Evolutionary conservation across 2,113 vertebrate genomes (phyloP), one percentile per base, ranked within the genome.

Genomic region (Rhinopithecus roxellana): DNA sequence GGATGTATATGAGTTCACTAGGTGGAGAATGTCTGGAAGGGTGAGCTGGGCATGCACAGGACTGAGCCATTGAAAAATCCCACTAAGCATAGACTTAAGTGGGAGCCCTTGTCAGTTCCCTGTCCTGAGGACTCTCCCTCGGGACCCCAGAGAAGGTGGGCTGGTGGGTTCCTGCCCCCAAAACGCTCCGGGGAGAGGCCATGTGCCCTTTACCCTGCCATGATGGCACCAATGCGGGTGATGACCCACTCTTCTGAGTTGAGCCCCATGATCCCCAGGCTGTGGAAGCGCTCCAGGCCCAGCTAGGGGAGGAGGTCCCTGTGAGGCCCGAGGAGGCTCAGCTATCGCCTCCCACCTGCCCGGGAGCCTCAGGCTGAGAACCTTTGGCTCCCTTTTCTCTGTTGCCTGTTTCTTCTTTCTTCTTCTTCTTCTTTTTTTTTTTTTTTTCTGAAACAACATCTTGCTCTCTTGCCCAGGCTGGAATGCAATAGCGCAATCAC

Each of bases 181-280:
- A 7, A 13, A 32, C 7, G 6, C 6, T 48, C 45, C 4, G 0
- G 2, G 59, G 70, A 48, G n/a, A 14, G 8, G 8, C 38, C 30
- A 1, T 3, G 27, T 9, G 0, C 22, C 32, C 57, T 97, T 98
- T 98, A 99, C 99, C 99, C 99, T 0, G 99, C 99, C 86, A 99
- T 87, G 93, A 99, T 99, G 94, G 99, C 98, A 25, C 98, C 99
- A 0, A 99, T 84, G 89, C 98, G 96, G 50, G 99, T 94, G 72
- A 99, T 99, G 96, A 99, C 99, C 99, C 99, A 99, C 95, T 99
- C 99, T 1, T 98, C 97, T 3, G 99, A 98, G 90, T 99, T 99
- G 75, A 98, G 98, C 35, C 99, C 99, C 90, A 99, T 97, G 82
- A 99, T 99, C 5, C 99, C 98, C 43, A 99, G 99, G 0, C 99